These are phyloP conservation scores for Nycticebus coucang DNA, from an alignment of 2,113 vertebrate genomes.

Conservation along the genomic window DNA sequence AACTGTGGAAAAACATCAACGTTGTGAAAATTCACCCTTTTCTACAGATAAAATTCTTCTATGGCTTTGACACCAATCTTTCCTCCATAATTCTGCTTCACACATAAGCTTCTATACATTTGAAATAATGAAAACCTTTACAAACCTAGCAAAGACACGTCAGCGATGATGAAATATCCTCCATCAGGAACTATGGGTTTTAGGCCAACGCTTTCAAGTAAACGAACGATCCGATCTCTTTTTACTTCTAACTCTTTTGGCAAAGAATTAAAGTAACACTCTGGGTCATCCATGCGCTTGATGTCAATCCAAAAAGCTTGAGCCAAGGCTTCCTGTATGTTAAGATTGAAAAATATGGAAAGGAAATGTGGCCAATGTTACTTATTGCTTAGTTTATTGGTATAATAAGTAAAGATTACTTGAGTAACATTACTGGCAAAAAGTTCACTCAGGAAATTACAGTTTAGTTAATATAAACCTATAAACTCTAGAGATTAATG, in stretches of 20 bases:
- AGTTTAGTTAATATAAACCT: background rate
- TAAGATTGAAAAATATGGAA: constrained; percentile 9
- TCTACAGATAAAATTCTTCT: background rate
- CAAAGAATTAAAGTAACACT: constrained; percentile 94
- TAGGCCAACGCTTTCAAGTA: constrained; percentile 90
- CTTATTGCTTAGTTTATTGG: constrained; percentile 9
- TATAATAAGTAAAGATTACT: constrained; percentile 17
- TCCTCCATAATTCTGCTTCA: background rate
- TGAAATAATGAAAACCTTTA: constrained; percentile 65
- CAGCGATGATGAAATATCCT: constrained; percentile 96
- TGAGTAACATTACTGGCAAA: background rate
- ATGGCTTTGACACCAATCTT: background rate
- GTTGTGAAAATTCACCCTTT: background rate
- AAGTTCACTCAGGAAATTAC: constrained; percentile 10
- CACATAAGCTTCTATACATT: background rate
- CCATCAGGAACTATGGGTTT: constrained; percentile 94
- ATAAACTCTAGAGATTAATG: background rate
- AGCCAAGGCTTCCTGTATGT: constrained; percentile 93
- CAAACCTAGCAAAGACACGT: constrained; percentile 92
- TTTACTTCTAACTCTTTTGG: constrained; percentile 92
- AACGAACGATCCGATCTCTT: constrained; percentile 90
- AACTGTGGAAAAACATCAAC: background rate
- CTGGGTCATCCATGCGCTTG: constrained; percentile 90
- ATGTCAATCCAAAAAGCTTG: constrained; percentile 90
- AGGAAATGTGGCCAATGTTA: constrained; percentile 26